A percentile compares a stretch with the other conserved stretches of the same genome.
These are phyloP conservation scores for Scrobipalpa atriplicella DNA, from an alignment of 2,888 invertebrate genomes.

Conservation along the genomic window DNA sequence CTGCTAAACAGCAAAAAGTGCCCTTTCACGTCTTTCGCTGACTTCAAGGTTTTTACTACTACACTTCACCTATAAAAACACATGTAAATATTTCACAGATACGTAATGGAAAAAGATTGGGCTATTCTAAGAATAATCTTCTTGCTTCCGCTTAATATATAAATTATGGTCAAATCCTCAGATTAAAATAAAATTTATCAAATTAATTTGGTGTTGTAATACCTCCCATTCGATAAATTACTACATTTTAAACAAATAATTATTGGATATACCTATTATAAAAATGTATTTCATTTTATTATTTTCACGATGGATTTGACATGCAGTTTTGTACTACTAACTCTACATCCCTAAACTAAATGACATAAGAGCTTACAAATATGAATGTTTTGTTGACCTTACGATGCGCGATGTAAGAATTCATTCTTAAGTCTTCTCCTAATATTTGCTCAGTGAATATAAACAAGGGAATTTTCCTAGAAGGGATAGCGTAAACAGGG, in stretches of 20 bases:
- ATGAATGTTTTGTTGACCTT: neutral
- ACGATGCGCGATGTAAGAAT: neutral
- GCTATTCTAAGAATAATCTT: too few relatives aligned
- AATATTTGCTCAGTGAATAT: neutral
- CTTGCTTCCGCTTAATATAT: too few relatives aligned
- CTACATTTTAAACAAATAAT: too few relatives aligned
- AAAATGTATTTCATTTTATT: too few relatives aligned
- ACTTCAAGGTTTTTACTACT: constrained; percentile 14
- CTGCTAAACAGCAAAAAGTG: constrained; percentile 6
- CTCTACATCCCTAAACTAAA: neutral
- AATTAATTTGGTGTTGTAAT: too few relatives aligned
- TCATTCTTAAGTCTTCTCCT: constrained; percentile 5
- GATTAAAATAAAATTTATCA: too few relatives aligned
- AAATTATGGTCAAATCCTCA: too few relatives aligned
- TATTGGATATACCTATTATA: too few relatives aligned
- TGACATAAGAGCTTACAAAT: neutral
- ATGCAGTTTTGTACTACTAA: too few relatives aligned
- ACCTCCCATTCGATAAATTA: too few relatives aligned
- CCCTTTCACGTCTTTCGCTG: neutral
- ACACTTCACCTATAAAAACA: constrained; percentile 9
- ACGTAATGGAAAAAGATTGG: neutral
- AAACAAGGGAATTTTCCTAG: constrained; percentile 45
- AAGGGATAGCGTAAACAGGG: constrained; percentile 48
- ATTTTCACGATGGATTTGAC: too few relatives aligned
- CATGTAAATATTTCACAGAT: constrained; percentile 17